Evolutionary conservation across 2,113 vertebrate species (phyloP).

Genomic region (Pelobates fuscus): DNA sequence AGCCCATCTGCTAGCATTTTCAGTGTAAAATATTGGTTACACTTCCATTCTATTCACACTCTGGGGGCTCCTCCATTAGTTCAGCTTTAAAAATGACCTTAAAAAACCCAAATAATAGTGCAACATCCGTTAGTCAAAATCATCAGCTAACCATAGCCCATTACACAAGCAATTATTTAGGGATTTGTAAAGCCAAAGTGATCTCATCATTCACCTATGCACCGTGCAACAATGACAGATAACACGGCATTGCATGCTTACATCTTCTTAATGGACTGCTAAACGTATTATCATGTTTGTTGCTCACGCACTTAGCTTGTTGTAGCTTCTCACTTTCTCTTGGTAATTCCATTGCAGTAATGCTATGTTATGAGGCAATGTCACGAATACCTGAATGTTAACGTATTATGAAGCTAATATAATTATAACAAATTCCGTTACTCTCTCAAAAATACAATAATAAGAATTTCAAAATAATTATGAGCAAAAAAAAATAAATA

Average conservation of each 20-base stretch:
- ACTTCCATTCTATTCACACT: background rate
- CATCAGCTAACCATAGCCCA: conserved; percentile 14
- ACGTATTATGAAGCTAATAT: too few relatives aligned
- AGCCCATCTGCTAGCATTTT: conserved; percentile 24
- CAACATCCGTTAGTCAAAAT: background rate
- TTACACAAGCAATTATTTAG: conserved; percentile 20
- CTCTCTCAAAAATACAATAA: too few relatives aligned
- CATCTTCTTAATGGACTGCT: conserved; percentile 22
- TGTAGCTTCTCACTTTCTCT: background rate
- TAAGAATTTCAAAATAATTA: too few relatives aligned
- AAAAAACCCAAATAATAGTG: conserved; percentile 8
- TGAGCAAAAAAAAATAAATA: too few relatives aligned
- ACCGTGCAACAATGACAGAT: conserved; percentile 25
- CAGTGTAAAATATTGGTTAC: conserved; percentile 24
- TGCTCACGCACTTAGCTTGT: conserved; percentile 4
- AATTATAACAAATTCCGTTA: too few relatives aligned
- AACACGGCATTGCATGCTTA: background rate
- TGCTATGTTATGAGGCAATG: too few relatives aligned
- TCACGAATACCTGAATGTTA: too few relatives aligned
- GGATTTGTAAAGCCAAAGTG: conserved; percentile 6
- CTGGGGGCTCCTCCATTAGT: background rate
- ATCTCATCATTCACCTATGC: conserved; percentile 23
- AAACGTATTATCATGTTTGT: conserved; percentile 24
- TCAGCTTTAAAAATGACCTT: background rate
- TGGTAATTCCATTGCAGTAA: too few relatives aligned